Base-by-base conservation (phyloP, 2,797 vertebrate species). In the Pipistrellus pygmaeus region DNA sequence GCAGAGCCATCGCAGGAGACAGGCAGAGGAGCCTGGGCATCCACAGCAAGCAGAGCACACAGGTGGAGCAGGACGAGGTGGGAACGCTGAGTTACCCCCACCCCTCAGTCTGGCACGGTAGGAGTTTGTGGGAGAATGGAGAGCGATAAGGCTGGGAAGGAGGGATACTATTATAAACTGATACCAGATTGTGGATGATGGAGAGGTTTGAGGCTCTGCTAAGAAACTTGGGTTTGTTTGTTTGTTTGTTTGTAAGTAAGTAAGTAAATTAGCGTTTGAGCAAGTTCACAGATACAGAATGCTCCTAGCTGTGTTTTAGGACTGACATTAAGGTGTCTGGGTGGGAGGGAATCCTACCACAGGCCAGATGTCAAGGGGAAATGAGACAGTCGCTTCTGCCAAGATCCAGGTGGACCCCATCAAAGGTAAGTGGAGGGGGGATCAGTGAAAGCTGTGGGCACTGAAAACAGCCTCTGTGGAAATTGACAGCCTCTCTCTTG, bases 1-100 rank as follows among this genome's bases (percentile, higher is more conserved):
- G 10, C 90, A n/a, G 44, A 44, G n/a, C 20, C 44, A 6, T 4
- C 18, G 7, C 12, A 64, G 46, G 6, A 21, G 6, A 15, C 2
- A 30, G 66, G 55, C 46, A 46, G 84, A 62, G 68, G 73, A 25
- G 48, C 18, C 32, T 20, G 10, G 14, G 21, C 6, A 4, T 3
- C 13, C 9, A 6, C 6, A 3, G 0, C 1, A 2, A 4, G n/a
- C 35, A 41, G 20, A 44, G 20, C 41, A 6, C 4, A 41, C 12
- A 21, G 15, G 7, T 7, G 25, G 44, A 14, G 27, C 25, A 44
- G 53, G 6, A 5, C 2, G 41, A 77, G 21, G 20, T 0, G 11
- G 21, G n/a, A 15, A 14, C 0, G 0, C 66, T 35, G 51, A 30
- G 30, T 9, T 4, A 6, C 6, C 0, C 2, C 2, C 32, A 2